These are phyloP conservation scores for Phrixothrix hirtus DNA, from an alignment of 2,888 invertebrate genomes.

Conservation along the genomic window DNA sequence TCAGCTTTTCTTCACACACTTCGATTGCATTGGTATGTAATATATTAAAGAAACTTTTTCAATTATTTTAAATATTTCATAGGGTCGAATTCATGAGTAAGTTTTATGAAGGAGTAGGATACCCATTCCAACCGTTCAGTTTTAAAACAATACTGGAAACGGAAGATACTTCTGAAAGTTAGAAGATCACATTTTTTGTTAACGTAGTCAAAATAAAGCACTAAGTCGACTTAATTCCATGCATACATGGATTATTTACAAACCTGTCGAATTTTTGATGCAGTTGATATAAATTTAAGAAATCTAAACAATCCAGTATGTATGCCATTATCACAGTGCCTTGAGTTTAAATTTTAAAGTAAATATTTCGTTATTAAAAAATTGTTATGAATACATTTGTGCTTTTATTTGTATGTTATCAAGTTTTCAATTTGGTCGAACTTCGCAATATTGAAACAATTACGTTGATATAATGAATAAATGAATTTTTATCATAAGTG, in stretches of 20 bases:
- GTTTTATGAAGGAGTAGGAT: conserved; percentile 70
- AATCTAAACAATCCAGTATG: not conserved
- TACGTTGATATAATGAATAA: too few relatives aligned
- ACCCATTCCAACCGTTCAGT: conserved; percentile 69
- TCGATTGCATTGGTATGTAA: conserved; percentile 78
- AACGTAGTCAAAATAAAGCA: not conserved
- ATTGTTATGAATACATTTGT: too few relatives aligned
- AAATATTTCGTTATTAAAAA: too few relatives aligned
- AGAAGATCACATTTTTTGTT: not conserved
- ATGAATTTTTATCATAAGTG: too few relatives aligned
- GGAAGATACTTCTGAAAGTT: conserved; percentile 40
- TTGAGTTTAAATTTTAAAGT: too few relatives aligned
- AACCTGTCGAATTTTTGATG: too few relatives aligned
- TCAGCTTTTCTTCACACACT: conserved; percentile 89
- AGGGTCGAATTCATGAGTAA: conserved; percentile 81
- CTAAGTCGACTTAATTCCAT: too few relatives aligned
- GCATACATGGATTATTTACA: not conserved
- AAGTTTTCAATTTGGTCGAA: too few relatives aligned
- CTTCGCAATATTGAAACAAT: too few relatives aligned
- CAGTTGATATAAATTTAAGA: not conserved
- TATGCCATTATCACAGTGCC: too few relatives aligned
- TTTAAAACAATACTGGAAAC: conserved; percentile 62
- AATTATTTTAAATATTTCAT: conserved; percentile 32
- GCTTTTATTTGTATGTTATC: too few relatives aligned
- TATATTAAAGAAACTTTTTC: too few relatives aligned